Conservation (phyloP, 2,888 invertebrate species). For the Mamestra brassicae region DNA sequence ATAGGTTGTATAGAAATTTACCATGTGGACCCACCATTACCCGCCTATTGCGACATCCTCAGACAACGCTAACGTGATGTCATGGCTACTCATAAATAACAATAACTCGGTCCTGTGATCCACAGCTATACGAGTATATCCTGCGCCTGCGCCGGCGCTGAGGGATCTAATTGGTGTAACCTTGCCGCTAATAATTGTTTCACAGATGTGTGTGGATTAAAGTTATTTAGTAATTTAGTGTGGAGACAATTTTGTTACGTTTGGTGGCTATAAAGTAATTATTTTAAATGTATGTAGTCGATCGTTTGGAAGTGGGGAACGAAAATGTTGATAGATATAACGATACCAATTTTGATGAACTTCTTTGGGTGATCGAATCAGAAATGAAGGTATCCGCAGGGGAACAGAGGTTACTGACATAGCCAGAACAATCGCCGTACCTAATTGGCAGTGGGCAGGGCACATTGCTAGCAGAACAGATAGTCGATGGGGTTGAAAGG, state of each 20-base stretch:
- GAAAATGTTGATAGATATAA: too few relatives aligned
- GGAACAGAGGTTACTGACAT: too few relatives aligned
- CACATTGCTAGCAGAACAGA: too few relatives aligned
- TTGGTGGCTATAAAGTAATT: background rate
- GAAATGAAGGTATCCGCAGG: too few relatives aligned
- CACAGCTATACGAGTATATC: slow-evolving; percentile 41
- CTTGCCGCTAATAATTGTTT: slow-evolving; percentile 55
- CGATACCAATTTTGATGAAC: too few relatives aligned
- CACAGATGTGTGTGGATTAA: slow-evolving; percentile 36
- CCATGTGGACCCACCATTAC: too few relatives aligned
- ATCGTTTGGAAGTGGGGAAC: background rate
- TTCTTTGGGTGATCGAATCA: too few relatives aligned
- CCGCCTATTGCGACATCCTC: slow-evolving; percentile 48
- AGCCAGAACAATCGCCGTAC: too few relatives aligned
- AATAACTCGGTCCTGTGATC: slow-evolving; percentile 60
- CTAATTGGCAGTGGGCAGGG: too few relatives aligned
- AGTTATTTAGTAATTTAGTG: slow-evolving; percentile 17
- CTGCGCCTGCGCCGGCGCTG: slow-evolving; percentile 39
- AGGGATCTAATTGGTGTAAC: slow-evolving; percentile 59
- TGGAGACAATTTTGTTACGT: slow-evolving; percentile 17
- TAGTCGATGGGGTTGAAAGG: too few relatives aligned
- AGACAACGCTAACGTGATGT: slow-evolving; percentile 46
- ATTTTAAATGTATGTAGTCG: background rate
- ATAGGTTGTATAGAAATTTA: too few relatives aligned
- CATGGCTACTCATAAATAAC: slow-evolving; percentile 60